phyloP scores from a whole-genome alignment of 2,888 invertebrate species.

The Cantharis nigra region DNA sequence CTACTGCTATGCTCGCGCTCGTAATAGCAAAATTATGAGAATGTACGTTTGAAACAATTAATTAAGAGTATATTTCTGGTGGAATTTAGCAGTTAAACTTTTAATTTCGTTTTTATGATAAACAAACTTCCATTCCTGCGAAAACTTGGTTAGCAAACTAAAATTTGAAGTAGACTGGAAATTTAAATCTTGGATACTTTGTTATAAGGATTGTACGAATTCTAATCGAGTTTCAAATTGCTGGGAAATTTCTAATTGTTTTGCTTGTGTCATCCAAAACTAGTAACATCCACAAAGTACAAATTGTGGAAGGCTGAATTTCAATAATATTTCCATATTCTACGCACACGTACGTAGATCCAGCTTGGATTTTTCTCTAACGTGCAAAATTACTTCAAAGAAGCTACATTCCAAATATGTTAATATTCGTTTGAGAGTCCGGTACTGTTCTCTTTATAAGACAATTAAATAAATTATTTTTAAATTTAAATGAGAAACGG shows the following conservation, averaged over 20 bases:
- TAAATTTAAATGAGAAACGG: too few species aligned
- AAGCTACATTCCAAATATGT: too few species aligned
- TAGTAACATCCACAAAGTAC: neutral
- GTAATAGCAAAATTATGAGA: neutral
- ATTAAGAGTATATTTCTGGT: neutral
- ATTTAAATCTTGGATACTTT: neutral
- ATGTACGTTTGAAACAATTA: neutral
- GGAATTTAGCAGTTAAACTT: neutral
- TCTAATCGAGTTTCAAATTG: too few species aligned
- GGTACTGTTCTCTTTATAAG: too few species aligned
- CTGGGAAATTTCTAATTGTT: too few species aligned
- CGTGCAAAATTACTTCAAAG: too few species aligned
- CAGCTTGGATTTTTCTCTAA: too few species aligned
- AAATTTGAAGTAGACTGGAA: neutral
- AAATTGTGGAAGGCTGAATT: neutral
- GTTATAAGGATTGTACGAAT: neutral
- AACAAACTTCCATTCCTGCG: neutral
- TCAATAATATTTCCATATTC: too few species aligned
- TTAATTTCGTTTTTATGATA: neutral
- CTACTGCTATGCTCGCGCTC: neutral
- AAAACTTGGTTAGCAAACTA: neutral
- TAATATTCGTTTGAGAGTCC: too few species aligned
- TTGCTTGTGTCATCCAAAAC: neutral
- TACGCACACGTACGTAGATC: too few species aligned
- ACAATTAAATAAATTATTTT: too few species aligned